phyloP scores from a whole-genome alignment of 2,113 vertebrate species.

The Antennarius striatus region DNA sequence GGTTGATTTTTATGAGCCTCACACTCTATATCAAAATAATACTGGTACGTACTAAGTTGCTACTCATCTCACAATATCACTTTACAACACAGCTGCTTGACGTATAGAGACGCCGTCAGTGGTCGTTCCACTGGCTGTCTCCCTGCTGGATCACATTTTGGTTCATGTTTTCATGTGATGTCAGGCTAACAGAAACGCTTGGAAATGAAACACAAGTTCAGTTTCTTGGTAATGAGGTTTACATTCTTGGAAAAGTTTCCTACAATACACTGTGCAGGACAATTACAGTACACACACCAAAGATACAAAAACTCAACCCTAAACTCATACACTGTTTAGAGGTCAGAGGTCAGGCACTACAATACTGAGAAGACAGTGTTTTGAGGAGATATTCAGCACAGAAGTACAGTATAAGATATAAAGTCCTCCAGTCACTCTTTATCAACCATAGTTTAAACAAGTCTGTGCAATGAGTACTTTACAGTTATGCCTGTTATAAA shows the following conservation, averaged over 20 bases:
- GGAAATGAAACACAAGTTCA: conserved; percentile 86
- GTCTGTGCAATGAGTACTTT: conserved; percentile 85
- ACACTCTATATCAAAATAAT: conserved; percentile 90
- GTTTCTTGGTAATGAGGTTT: conserved; percentile 74
- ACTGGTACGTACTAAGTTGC: conserved; percentile 88
- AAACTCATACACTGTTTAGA: conserved; percentile 66
- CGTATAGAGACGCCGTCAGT: conserved; percentile 82
- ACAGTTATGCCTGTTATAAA: conserved; percentile 88
- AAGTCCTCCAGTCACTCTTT: conserved; percentile 90
- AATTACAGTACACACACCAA: conserved; percentile 34
- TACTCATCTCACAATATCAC: conserved; percentile 89
- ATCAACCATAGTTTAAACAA: conserved; percentile 86
- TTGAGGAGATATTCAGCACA: conserved; percentile 91
- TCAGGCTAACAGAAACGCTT: conserved; percentile 82
- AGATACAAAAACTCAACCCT: conserved; percentile 80
- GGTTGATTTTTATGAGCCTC: conserved; percentile 93
- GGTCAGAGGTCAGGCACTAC: conserved; percentile 94
- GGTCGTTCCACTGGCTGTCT: conserved; percentile 61
- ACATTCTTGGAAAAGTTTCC: conserved; percentile 71
- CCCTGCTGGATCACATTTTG: conserved; percentile 46
- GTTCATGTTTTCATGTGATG: conserved; percentile 31
- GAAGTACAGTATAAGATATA: conserved; percentile 89
- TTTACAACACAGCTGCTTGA: conserved; percentile 85
- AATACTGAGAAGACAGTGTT: conserved; percentile 94
- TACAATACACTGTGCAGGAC: conserved; percentile 39